Evolutionary conservation across 2,888 invertebrate genomes (phyloP).

Genomic region (Meloe dianella): DNA sequence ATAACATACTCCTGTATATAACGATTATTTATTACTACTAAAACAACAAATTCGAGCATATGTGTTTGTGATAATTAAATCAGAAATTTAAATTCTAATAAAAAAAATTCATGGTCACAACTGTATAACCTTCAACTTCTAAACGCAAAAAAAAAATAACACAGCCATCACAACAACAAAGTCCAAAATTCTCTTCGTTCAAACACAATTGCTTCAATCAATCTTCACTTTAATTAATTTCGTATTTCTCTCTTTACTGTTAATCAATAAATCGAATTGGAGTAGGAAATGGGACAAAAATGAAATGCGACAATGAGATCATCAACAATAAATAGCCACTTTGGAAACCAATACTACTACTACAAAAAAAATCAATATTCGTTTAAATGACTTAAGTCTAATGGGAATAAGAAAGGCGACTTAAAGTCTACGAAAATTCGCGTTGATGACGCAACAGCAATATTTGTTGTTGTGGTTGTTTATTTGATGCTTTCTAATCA

Average conservation of each 20-base stretch:
- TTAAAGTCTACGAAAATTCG: not conserved
- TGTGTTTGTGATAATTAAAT: not conserved
- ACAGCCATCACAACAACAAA: not conserved
- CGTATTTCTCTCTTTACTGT: too few relatives aligned
- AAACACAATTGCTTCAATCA: not conserved
- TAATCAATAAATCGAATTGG: not conserved
- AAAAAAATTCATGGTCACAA: not conserved
- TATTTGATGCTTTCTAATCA: not conserved
- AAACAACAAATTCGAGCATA: not conserved
- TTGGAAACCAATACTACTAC: not conserved
- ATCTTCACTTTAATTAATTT: too few relatives aligned
- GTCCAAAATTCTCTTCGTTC: not conserved
- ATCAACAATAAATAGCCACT: not conserved
- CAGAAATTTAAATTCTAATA: not conserved
- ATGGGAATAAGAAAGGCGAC: not conserved
- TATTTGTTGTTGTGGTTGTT: not conserved
- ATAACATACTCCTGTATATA: too few relatives aligned
- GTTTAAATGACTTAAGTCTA: too few relatives aligned
- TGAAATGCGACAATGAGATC: conserved; percentile 2
- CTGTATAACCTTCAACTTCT: not conserved
- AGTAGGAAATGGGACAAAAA: not conserved
- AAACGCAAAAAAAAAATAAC: not conserved
- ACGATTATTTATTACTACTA: not conserved
- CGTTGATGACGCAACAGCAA: not conserved
- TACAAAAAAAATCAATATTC: too few relatives aligned